These are phyloP conservation scores for Sitta europaea DNA, from an alignment of 2,113 vertebrate genomes.

Conservation along the genomic window DNA sequence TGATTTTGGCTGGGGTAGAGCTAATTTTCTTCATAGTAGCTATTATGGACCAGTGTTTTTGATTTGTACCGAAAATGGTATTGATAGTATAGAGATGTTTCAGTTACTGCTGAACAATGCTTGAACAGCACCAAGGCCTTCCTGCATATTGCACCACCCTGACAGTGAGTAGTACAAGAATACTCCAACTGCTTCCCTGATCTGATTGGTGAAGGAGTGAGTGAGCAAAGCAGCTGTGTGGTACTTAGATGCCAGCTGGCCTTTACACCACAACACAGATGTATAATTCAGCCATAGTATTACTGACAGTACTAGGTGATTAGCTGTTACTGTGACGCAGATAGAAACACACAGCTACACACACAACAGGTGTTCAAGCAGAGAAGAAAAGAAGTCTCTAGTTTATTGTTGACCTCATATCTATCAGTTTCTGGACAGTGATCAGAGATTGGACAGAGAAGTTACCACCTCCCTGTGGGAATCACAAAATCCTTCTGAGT, in stretches of 20 bases:
- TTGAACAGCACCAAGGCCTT: neutral
- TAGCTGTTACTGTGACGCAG: no score
- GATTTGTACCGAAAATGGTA: neutral
- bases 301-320: neutral
- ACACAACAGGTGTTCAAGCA: no score
- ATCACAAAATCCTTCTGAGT: no score
- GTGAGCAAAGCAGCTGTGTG: neutral
- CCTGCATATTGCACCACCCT: neutral
- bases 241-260: neutral
- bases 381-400: no score
- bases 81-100: neutral
- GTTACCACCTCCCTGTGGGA: no score
- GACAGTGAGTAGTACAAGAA: neutral
- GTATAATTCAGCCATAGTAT: neutral
- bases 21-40: neutral
- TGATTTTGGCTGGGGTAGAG: neutral
- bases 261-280: neutral
- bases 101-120: neutral
- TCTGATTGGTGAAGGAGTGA: no score
- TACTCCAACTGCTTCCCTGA: neutral
- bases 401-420: no score
- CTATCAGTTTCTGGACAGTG: no score
- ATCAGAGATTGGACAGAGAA: no score
- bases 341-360: no score
- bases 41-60: neutral